A percentile compares a stretch with the other conserved stretches of the same genome.
Conservation (phyloP, 1,140 invertebrate species). For the Neodiprion lecontei region DNA sequence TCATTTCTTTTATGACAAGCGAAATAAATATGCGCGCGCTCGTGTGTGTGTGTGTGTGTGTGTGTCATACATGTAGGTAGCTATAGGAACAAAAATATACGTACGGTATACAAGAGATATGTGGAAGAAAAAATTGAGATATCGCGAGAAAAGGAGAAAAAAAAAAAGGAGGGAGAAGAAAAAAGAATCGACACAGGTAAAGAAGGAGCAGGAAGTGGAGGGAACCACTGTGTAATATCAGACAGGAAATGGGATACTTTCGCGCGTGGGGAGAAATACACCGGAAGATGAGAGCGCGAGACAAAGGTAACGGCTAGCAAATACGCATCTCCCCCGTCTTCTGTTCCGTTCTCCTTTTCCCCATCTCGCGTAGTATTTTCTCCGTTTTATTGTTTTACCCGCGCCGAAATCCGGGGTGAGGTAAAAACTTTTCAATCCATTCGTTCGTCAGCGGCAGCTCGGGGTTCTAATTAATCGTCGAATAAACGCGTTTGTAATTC, state of each 20-base stretch:
- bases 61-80: too few relatives aligned
- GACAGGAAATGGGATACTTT: constrained; percentile 7
- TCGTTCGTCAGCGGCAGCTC: neutral
- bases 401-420: neutral
- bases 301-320: neutral
- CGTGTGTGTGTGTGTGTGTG: too few relatives aligned
- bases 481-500: too few relatives aligned
- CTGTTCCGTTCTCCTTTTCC: neutral
- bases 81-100: too few relatives aligned
- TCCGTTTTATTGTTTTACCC: neutral
- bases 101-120: too few relatives aligned
- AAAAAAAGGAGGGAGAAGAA: neutral
- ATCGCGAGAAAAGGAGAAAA: too few relatives aligned
- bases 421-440: neutral
- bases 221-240: neutral
- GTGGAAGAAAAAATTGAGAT: too few relatives aligned
- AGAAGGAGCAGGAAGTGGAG: neutral
- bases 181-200: neutral
- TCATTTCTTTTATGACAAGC: too few relatives aligned
- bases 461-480: too few relatives aligned
- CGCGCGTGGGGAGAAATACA: constrained; percentile 1
- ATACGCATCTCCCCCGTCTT: neutral
- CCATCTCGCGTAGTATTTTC: neutral
- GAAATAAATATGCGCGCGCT: too few relatives aligned
- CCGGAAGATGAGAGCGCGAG: neutral